These are phyloP conservation scores for Volucella inflata DNA, from an alignment of 2,888 invertebrate genomes.

Conservation along the genomic window DNA sequence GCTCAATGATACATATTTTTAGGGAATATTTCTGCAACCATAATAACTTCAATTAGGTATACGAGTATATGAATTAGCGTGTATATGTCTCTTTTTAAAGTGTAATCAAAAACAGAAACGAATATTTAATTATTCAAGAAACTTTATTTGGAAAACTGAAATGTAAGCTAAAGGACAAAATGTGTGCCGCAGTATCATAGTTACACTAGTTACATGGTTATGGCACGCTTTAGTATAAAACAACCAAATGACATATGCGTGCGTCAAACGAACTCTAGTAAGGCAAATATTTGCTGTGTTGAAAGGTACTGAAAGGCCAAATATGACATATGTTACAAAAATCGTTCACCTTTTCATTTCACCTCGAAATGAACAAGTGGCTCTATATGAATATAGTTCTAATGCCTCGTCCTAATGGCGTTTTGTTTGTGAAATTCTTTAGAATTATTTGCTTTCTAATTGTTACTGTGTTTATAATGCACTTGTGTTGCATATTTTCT, in stretches of 20 bases:
- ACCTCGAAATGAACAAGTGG: slow-evolving; percentile 60
- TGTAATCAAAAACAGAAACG: too few species aligned
- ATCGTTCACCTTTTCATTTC: slow-evolving; percentile 25
- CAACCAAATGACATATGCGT: slow-evolving; percentile 46
- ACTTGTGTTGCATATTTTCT: slow-evolving; percentile 66
- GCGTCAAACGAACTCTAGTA: slow-evolving; percentile 42
- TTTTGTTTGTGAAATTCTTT: slow-evolving; percentile 57
- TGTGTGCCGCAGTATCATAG: background rate
- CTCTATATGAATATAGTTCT: background rate
- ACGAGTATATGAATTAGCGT: too few species aligned
- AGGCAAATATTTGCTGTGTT: slow-evolving; percentile 56
- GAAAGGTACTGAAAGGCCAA: slow-evolving; percentile 40
- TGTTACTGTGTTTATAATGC: slow-evolving; percentile 70
- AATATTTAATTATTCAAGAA: too few species aligned
- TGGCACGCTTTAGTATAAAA: background rate
- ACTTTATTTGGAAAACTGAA: too few species aligned
- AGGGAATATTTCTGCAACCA: too few species aligned
- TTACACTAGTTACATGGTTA: background rate
- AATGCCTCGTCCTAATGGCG: slow-evolving; percentile 7
- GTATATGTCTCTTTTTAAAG: too few species aligned
- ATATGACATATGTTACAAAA: slow-evolving; percentile 64
- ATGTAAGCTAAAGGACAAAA: background rate
- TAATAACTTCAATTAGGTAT: too few species aligned
- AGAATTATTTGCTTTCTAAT: slow-evolving; percentile 59
- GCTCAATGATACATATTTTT: too few species aligned